Evolutionary conservation across 2,888 invertebrate genomes (phyloP).

Genomic region (Aethes cnicana): DNA sequence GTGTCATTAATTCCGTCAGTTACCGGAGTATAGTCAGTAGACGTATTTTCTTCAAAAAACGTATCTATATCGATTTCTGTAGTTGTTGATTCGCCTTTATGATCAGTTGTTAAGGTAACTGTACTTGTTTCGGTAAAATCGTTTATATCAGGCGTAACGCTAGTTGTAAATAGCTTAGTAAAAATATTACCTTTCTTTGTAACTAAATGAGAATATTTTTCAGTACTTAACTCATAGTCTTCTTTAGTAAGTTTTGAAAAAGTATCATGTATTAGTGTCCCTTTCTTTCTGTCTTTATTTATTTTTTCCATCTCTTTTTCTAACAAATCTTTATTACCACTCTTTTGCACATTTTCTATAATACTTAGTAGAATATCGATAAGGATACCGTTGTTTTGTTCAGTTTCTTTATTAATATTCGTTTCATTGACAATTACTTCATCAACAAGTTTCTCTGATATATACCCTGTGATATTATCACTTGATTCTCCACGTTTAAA

Average conservation of each 20-base stretch:
- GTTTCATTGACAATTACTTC: neutral
- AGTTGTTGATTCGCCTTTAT: neutral
- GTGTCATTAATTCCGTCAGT: neutral
- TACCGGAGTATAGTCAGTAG: too few relatives aligned
- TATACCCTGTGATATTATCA: neutral
- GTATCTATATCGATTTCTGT: neutral
- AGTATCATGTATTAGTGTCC: constrained; percentile 21
- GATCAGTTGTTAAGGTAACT: neutral
- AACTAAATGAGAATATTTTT: neutral
- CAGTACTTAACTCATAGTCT: constrained; percentile 1
- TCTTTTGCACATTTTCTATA: constrained; percentile 14
- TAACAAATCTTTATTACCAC: neutral
- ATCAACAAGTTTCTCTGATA: neutral
- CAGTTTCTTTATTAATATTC: neutral
- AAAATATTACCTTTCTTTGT: constrained; percentile 15
- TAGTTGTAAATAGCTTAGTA: neutral
- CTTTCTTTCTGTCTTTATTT: constrained; percentile 17
- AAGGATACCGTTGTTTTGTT: constrained; percentile 9
- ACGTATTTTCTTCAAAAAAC: neutral
- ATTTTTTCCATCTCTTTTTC: constrained; percentile 9
- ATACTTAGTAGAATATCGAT: constrained; percentile 22
- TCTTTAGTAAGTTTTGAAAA: constrained; percentile 10
- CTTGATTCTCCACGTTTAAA: constrained; percentile 7
- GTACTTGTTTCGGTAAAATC: neutral
- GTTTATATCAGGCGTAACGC: neutral